These are phyloP conservation scores for Elephas maximus DNA, from an alignment of 2,113 vertebrate species.

Conservation along the genomic window DNA sequence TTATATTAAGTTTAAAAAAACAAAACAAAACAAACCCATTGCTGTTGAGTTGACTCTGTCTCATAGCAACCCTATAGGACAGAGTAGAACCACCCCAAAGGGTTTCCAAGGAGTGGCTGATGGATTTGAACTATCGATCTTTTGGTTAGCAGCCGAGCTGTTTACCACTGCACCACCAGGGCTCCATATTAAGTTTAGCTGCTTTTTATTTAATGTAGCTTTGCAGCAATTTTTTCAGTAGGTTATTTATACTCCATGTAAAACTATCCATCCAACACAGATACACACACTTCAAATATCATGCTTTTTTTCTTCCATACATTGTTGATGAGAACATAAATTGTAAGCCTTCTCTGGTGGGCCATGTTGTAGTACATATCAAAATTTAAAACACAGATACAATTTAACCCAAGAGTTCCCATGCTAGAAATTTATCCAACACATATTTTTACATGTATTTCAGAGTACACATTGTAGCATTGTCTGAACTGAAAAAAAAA, in stretches of 20 bases:
- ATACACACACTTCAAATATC: slow-evolving; percentile 50
- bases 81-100: too few species aligned
- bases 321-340: slow-evolving; percentile 58
- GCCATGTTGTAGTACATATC: background rate
- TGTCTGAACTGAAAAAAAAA: background rate
- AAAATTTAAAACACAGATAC: slow-evolving; percentile 15
- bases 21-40: too few species aligned
- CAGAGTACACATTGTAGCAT: background rate
- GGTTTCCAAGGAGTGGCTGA: too few species aligned
- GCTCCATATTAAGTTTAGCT: background rate
- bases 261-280: slow-evolving; percentile 31
- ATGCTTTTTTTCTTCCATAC: slow-evolving; percentile 31
- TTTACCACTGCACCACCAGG: too few species aligned
- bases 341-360: background rate
- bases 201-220: slow-evolving; percentile 41
- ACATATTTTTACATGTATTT: background rate
- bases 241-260: slow-evolving; percentile 53
- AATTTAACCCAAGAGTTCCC: background rate
- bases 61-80: too few species aligned
- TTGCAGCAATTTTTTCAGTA: slow-evolving; percentile 64
- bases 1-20: background rate
- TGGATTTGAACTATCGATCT: too few species aligned
- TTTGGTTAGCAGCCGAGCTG: too few species aligned
- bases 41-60: too few species aligned
- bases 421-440: slow-evolving; percentile 7